Conservation (phyloP, 2,888 invertebrate genomes). For the Zhengitettix transpicula region DNA sequence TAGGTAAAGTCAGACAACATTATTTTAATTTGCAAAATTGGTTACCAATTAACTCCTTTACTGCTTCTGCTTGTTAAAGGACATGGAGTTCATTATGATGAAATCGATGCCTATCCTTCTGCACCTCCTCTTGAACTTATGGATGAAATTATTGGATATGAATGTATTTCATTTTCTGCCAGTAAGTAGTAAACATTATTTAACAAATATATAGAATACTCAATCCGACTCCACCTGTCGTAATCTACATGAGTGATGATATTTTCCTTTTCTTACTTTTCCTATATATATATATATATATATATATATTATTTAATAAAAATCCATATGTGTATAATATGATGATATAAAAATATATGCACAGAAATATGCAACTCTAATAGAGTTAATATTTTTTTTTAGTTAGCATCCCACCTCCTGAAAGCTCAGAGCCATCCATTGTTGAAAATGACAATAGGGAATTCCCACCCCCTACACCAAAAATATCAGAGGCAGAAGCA, state of each 20-base stretch:
- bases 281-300: not conserved
- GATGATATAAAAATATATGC: not conserved
- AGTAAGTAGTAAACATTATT: conserved; percentile 15
- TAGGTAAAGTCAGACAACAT: too few species aligned
- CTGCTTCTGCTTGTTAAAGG: too few species aligned
- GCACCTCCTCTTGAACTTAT: conserved; percentile 28
- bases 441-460: conserved; percentile 4
- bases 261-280: not conserved
- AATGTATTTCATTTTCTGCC: conserved; percentile 26
- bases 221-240: not conserved
- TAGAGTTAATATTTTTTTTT: not conserved
- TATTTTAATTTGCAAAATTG: too few species aligned
- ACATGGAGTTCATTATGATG: conserved; percentile 14
- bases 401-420: conserved; percentile 18
- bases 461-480: conserved; percentile 13
- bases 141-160: conserved; percentile 28
- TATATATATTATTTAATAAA: too few species aligned
- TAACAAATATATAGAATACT: not conserved
- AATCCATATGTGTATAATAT: conserved; percentile 5
- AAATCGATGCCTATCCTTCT: conserved; percentile 18
- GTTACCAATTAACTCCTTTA: too few species aligned
- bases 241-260: not conserved
- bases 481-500: conserved; percentile 26
- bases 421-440: conserved; percentile 9
- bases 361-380: not conserved